Conservation (phyloP, 2,113 vertebrate genomes). For the Cyanoramphus novaezelandiae region DNA sequence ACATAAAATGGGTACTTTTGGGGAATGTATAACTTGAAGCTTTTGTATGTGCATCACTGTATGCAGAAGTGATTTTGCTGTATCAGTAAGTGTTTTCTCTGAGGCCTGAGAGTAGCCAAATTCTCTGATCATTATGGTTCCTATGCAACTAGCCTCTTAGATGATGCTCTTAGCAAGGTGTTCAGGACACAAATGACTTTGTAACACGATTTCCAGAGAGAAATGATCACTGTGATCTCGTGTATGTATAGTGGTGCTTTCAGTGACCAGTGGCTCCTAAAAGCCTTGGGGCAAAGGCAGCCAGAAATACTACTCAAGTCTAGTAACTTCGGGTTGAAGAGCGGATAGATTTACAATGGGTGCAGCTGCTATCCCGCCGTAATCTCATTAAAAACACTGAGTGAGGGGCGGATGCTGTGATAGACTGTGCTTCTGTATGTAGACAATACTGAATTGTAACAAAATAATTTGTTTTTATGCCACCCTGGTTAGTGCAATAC, state of each 20-base stretch:
- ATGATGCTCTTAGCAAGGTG: background rate
- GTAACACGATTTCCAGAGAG: background rate
- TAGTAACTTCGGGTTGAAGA: background rate
- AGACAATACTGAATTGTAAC: background rate
- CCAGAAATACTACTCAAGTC: background rate
- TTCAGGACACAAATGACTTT: background rate
- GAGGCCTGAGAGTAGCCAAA: background rate
- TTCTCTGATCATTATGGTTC: background rate
- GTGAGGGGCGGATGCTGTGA: fast-evolving
- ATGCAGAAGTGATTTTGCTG: background rate
- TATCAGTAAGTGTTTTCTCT: background rate
- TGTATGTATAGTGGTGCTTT: background rate
- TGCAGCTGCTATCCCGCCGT: background rate
- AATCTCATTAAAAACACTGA: background rate
- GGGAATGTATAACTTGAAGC: background rate
- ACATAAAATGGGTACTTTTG: background rate
- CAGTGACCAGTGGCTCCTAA: background rate
- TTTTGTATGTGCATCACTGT: background rate
- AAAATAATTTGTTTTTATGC: background rate
- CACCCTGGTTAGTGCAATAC: background rate
- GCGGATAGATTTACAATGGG: background rate
- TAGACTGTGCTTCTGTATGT: background rate
- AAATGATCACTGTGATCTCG: background rate
- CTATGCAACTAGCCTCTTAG: background rate
- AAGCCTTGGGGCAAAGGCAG: background rate